Base-by-base conservation (phyloP, 2,888 invertebrate species). In the Standfussiana lucernea region DNA sequence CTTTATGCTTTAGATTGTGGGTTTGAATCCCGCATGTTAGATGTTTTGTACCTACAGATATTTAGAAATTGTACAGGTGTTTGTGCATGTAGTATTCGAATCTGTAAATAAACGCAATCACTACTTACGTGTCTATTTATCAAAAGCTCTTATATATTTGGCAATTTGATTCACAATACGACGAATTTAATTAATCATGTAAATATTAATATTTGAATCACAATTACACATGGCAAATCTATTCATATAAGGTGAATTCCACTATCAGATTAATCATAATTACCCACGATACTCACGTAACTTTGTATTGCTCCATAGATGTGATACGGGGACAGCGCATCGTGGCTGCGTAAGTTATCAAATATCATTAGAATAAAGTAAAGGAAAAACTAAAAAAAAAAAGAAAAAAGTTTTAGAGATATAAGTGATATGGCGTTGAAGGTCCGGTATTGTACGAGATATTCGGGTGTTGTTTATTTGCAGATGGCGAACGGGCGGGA, bases 281-380 rank as follows among this genome's bases (percentile, higher is more conserved):
- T 64, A 40, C 18, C 37, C 64, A 72, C 61, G 42, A 70, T 85
- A 72, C 83, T 83, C 76, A 85, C 45, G 77, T 72, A 62, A 65
- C 47, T 76, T 85, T 86, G 69, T 85, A 86, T 86, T 61, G 61
- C 75, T 82, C 85, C 82, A 61, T 87, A 86, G 86, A 86, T 86
- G 79, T 79, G 86, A 72, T 83, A 86, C 85, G 85, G 68, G 75
- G 79, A 79, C 86, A 79, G 56, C 87, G 77, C 86, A 72, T 79
- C 79, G 86, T 74, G 79, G 76, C 86, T 84, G 86, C 86, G 86
- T 86, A 86, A 86, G 86, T 86, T 87, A 87, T 86, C 84, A 86
- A 72, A 84, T 86, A 86, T 86, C 76, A 84, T 79, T 86, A 84
- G 84, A 76, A 69, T 68, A 75, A 68, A 72, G 35, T 66, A 66